These are phyloP conservation scores for Petrocephalus zakoni DNA, from an alignment of 2,113 vertebrate species.

Conservation along the genomic window DNA sequence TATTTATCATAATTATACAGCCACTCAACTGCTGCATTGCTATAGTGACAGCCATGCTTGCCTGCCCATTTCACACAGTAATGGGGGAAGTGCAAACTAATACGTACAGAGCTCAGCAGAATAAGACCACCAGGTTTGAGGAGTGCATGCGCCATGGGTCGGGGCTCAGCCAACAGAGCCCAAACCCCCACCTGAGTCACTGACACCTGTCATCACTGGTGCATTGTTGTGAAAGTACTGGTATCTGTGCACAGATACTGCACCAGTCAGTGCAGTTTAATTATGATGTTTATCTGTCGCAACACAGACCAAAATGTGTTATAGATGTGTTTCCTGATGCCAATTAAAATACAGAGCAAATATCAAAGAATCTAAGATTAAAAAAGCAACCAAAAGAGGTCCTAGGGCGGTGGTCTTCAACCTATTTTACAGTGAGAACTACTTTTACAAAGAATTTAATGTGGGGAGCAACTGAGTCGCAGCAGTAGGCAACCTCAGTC, in stretches of 20 bases:
- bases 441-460: neutral
- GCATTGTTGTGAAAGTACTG: no score
- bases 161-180: neutral
- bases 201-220: neutral
- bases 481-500: neutral
- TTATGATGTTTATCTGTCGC: neutral
- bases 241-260: neutral
- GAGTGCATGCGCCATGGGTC: neutral
- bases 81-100: neutral
- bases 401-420: neutral
- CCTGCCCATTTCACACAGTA: neutral
- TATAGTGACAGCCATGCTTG: constrained; percentile 6
- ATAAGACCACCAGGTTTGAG: neutral
- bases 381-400: neutral
- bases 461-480: neutral
- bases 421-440: neutral
- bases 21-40: neutral
- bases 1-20: neutral
- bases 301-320: neutral
- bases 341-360: neutral
- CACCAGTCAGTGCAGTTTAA: neutral
- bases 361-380: neutral
- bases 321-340: neutral
- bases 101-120: neutral
- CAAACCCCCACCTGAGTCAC: neutral